phyloP scores from a whole-genome alignment of 2,888 invertebrate species.

The Euproctis similis region DNA sequence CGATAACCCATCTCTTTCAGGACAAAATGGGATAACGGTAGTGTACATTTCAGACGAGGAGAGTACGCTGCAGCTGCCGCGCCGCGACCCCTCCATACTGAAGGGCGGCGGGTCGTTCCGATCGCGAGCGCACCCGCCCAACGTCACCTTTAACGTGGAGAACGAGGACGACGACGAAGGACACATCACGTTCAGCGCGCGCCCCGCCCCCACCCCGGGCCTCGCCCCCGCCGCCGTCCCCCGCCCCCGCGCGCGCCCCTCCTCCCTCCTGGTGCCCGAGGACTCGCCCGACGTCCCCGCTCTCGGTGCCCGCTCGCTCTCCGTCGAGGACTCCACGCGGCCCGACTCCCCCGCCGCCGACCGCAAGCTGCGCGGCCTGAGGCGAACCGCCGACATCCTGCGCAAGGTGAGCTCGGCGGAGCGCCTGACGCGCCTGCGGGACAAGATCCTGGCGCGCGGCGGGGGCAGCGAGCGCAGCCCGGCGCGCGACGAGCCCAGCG shows the following conservation, averaged over 20 bases:
- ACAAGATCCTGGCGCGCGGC: slow-evolving; percentile 50
- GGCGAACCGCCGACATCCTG: slow-evolving; percentile 52
- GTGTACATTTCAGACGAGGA: slow-evolving; percentile 58
- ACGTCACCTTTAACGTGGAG: slow-evolving; percentile 69
- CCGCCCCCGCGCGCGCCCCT: slow-evolving; percentile 39
- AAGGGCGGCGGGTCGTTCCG: slow-evolving; percentile 43
- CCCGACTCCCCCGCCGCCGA: slow-evolving; percentile 42
- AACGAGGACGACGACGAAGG: slow-evolving; percentile 60
- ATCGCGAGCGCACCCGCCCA: slow-evolving; percentile 44
- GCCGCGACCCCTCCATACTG: slow-evolving; percentile 52
- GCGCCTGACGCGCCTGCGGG: slow-evolving; percentile 51
- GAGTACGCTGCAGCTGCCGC: slow-evolving; percentile 41
- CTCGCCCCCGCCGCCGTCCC: slow-evolving; percentile 12
- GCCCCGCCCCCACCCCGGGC: slow-evolving; percentile 19
- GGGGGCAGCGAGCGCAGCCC: slow-evolving; percentile 54
- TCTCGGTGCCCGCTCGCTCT: slow-evolving; percentile 44
- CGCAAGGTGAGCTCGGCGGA: slow-evolving; percentile 61
- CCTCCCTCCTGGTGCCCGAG: slow-evolving; percentile 45
- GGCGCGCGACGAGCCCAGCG: slow-evolving; percentile 57
- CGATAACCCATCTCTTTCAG: slow-evolving; percentile 19
- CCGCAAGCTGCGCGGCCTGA: slow-evolving; percentile 45
- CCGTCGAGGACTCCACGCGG: slow-evolving; percentile 56
- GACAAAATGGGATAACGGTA: slow-evolving; percentile 15
- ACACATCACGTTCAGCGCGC: slow-evolving; percentile 63
- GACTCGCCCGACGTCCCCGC: slow-evolving; percentile 24